A percentile compares a stretch with the other conserved stretches of the same genome.
These are phyloP conservation scores for Drosophila stalkeri DNA, from an alignment of 2,888 invertebrate species.

Conservation along the genomic window DNA sequence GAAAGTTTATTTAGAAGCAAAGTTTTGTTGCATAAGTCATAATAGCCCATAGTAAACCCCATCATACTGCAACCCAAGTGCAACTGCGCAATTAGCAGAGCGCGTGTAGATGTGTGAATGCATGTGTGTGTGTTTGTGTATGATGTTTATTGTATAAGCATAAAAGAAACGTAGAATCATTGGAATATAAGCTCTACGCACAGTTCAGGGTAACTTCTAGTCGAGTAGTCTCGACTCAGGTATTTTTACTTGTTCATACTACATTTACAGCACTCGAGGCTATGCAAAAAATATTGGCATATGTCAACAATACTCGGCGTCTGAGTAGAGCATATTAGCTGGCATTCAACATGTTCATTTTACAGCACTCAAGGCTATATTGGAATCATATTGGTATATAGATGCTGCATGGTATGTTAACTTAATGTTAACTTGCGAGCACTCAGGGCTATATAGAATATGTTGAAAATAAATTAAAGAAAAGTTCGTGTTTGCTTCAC, in stretches of 20 bases:
- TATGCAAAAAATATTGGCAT: background rate
- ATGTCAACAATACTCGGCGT: background rate
- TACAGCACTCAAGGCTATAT: conserved; percentile 3
- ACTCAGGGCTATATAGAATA: background rate
- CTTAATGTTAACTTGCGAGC: background rate
- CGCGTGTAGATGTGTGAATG: no score
- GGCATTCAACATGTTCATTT: background rate
- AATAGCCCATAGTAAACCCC: no score
- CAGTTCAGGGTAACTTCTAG: no score
- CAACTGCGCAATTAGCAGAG: no score
- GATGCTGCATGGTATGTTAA: background rate
- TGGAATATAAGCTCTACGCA: no score
- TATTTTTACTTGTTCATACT: background rate
- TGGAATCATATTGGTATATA: background rate
- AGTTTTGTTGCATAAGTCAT: no score
- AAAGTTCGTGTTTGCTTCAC: background rate
- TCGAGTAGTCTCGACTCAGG: background rate
- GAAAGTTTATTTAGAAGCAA: no score
- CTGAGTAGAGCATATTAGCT: background rate
- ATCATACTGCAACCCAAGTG: no score
- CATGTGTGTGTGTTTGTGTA: no score
- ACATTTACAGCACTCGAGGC: background rate
- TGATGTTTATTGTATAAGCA: no score
- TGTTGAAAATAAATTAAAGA: background rate
- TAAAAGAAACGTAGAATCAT: no score